phyloP scores from a whole-genome alignment of 2,113 vertebrate species.

The Hippocampus barbouri region DNA sequence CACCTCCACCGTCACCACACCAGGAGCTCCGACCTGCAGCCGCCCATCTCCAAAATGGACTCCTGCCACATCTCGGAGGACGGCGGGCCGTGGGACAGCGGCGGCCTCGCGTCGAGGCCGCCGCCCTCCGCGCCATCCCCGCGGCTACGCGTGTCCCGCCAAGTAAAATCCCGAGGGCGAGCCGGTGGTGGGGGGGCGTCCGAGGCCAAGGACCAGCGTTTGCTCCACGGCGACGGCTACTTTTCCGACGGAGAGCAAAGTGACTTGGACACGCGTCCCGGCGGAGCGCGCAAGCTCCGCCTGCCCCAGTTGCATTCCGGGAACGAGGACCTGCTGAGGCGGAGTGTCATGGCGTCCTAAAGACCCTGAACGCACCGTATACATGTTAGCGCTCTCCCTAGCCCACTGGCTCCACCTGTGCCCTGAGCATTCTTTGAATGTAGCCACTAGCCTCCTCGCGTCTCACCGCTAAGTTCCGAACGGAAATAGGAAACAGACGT shows the following conservation, averaged over 20 bases:
- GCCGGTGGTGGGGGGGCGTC: slow-evolving; percentile 32
- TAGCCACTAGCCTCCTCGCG: slow-evolving; percentile 51
- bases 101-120: slow-evolving; percentile 8
- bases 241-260: slow-evolving; percentile 91
- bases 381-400: slow-evolving; percentile 59
- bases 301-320: slow-evolving; percentile 79
- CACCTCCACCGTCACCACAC: slow-evolving; percentile 54
- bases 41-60: slow-evolving; percentile 77
- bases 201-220: slow-evolving; percentile 67
- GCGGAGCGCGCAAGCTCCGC: slow-evolving; percentile 68
- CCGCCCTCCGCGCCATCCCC: slow-evolving; percentile 26
- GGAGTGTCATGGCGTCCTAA: slow-evolving; percentile 92
- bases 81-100: slow-evolving; percentile 41
- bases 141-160: slow-evolving; percentile 78
- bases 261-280: slow-evolving; percentile 78
- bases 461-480: slow-evolving; percentile 26
- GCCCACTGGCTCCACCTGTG: slow-evolving; percentile 42
- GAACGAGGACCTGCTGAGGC: slow-evolving; percentile 86
- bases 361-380: slow-evolving; percentile 19
- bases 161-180: slow-evolving; percentile 74
- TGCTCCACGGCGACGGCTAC: slow-evolving; percentile 83
- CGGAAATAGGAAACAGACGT: slow-evolving; percentile 46
- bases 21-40: slow-evolving; percentile 65
- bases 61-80: slow-evolving; percentile 74
- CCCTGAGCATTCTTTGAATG: slow-evolving; percentile 58